Conservation (phyloP, 1,140 invertebrate genomes). For the Atta texana region DNA sequence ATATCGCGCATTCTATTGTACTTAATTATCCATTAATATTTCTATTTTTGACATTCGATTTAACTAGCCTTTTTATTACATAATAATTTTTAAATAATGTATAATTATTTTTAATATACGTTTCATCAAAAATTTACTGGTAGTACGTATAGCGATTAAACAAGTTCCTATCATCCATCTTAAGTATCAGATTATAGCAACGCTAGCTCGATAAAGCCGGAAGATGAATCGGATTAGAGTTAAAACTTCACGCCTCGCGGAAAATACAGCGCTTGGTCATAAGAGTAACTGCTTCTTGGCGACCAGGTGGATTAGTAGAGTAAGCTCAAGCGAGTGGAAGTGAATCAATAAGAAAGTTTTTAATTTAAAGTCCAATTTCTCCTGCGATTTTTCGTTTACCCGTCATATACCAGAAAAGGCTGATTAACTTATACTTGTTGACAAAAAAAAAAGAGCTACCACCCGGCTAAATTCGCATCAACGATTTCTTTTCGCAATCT, state of each 20-base stretch:
- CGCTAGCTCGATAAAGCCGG: constrained; percentile 50
- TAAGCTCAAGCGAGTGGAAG: constrained; percentile 45
- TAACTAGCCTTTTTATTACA: neutral
- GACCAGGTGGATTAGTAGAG: constrained; percentile 44
- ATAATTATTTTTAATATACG: neutral
- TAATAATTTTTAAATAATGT: neutral
- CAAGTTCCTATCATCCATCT: constrained; percentile 49
- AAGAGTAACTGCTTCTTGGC: constrained; percentile 49
- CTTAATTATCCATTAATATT: constrained; percentile 30
- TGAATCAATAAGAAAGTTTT: constrained; percentile 64
- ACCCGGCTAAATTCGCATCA: constrained; percentile 12
- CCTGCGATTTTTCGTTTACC: neutral
- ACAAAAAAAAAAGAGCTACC: constrained; percentile 12
- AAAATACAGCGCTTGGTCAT: constrained; percentile 51
- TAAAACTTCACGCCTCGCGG: constrained; percentile 53
- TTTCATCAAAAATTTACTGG: neutral
- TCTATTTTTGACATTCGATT: constrained; percentile 20
- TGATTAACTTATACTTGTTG: constrained; percentile 51
- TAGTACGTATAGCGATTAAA: constrained; percentile 33
- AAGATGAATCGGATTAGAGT: constrained; percentile 63
- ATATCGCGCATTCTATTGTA: constrained; percentile 16
- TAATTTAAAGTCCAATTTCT: constrained; percentile 58
- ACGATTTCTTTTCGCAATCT: constrained; percentile 15
- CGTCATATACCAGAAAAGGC: neutral
- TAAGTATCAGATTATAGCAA: constrained; percentile 49